A percentile compares a stretch with the other conserved stretches of the same genome.
Conservation (phyloP, 2,888 invertebrate genomes). For the Orthosia gothica region DNA sequence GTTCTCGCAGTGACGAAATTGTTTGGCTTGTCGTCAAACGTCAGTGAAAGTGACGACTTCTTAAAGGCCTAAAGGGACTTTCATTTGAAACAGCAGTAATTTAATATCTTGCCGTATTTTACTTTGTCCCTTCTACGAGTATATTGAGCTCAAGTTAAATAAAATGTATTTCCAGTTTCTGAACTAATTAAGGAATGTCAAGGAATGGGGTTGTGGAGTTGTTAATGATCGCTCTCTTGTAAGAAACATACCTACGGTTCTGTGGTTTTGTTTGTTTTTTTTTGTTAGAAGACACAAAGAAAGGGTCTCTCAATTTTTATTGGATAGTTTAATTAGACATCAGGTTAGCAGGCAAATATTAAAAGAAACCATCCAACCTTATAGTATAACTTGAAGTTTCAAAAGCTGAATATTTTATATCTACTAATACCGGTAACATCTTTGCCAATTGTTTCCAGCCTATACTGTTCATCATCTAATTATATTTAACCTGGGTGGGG, state of each 20-base stretch:
- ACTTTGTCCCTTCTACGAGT: not conserved
- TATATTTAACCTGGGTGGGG: too few relatives aligned
- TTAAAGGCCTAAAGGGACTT: slow-evolving; percentile 8
- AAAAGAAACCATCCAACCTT: not conserved
- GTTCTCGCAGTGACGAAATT: slow-evolving; percentile 28
- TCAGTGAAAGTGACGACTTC: slow-evolving; percentile 17
- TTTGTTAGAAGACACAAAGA: not conserved
- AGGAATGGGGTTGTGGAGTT: slow-evolving; percentile 26
- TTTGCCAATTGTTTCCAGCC: not conserved
- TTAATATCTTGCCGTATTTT: slow-evolving; percentile 19
- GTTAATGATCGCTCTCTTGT: slow-evolving; percentile 48
- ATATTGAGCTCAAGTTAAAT: not conserved
- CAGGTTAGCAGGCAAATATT: not conserved
- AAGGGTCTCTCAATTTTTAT: not conserved
- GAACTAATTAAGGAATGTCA: slow-evolving; percentile 40
- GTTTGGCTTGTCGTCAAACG: slow-evolving; percentile 29
- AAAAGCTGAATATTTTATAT: not conserved
- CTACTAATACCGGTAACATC: too few relatives aligned
- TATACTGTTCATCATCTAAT: not conserved
- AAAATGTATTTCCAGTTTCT: slow-evolving; percentile 21
- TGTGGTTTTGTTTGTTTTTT: slow-evolving; percentile 1
- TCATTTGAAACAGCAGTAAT: slow-evolving; percentile 25
- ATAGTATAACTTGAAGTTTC: not conserved
- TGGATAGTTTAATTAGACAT: not conserved
- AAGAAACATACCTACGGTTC: slow-evolving; percentile 1